A percentile compares a stretch with the other conserved stretches of the same genome.
Evolutionary conservation across 2,113 vertebrate genomes (phyloP).

Genomic region (Epinephelus lanceolatus): DNA sequence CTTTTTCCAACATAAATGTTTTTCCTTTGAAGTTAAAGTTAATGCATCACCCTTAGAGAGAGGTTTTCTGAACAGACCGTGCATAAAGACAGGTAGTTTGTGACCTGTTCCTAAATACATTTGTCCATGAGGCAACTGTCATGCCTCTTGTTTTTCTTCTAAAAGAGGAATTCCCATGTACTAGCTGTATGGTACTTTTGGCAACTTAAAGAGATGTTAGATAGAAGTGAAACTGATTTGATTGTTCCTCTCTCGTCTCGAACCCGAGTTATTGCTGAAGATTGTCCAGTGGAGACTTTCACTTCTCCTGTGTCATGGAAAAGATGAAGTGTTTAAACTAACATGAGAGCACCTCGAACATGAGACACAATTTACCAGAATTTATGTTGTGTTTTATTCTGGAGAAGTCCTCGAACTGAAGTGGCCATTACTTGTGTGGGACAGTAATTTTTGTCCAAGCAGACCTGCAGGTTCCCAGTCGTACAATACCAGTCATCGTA

Average conservation of each 20-base stretch:
- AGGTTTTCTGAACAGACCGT: too few relatives aligned
- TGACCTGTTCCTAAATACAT: not conserved
- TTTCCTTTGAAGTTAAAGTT: slow-evolving; percentile 30
- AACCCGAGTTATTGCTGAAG: not conserved
- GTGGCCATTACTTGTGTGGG: slow-evolving; percentile 58
- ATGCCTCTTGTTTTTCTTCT: not conserved
- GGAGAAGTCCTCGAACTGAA: slow-evolving; percentile 52
- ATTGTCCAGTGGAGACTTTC: not conserved
- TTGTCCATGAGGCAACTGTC: not conserved
- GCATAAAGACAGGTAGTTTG: not conserved
- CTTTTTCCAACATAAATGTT: slow-evolving; percentile 26
- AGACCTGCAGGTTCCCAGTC: not conserved
- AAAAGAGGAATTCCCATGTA: not conserved
- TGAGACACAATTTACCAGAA: slow-evolving; percentile 35
- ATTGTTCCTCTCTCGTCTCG: not conserved
- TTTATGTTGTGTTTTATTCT: slow-evolving; percentile 66
- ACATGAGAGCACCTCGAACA: slow-evolving; percentile 30
- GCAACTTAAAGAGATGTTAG: not conserved
- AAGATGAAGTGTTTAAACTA: slow-evolving; percentile 51
- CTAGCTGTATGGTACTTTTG: not conserved
- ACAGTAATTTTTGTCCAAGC: not conserved
- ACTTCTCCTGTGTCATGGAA: not conserved
- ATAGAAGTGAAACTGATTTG: not conserved
- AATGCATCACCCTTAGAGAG: not conserved
- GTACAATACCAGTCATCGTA: not conserved